phyloP scores from a whole-genome alignment of 35 echinoderm and acorn worm genomes.

The Eucidaris tribuloides region DNA sequence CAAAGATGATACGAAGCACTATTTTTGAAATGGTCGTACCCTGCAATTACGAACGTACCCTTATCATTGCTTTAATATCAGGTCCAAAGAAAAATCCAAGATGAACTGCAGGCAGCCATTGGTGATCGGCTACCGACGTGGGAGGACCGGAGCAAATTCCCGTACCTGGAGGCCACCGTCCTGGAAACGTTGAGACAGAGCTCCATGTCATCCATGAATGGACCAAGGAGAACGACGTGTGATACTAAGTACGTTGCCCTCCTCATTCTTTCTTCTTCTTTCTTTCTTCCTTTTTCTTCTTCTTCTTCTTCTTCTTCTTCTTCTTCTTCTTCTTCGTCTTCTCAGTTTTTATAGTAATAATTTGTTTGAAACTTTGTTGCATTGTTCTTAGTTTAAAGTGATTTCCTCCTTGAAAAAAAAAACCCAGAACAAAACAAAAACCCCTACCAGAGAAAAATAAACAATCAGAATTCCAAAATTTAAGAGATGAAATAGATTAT shows the following conservation, averaged over 20 bases:
- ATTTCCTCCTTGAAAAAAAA: no score
- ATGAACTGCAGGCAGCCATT: constrained; percentile 54
- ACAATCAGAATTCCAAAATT: no score
- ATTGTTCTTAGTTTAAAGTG: no score
- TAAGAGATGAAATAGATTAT: no score
- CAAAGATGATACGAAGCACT: background rate
- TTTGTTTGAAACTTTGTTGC: no score
- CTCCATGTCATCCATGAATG: constrained; percentile 91
- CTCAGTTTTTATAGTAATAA: no score
- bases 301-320: background rate
- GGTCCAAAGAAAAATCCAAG: constrained; percentile 89
- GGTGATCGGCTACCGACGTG: constrained; percentile 67
- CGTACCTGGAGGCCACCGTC: constrained; percentile 90
- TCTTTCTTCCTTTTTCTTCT: background rate
- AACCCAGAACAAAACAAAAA: no score
- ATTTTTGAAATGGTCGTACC: background rate
- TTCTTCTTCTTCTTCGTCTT: no score
- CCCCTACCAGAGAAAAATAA: no score
- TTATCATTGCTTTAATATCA: background rate
- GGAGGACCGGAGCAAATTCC: constrained; percentile 65
- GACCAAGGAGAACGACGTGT: constrained; percentile 72
- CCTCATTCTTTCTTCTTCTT: background rate
- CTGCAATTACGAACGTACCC: background rate
- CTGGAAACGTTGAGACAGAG: constrained; percentile 83
- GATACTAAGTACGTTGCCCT: constrained; percentile 75